Evolutionary conservation across 1,140 invertebrate species (phyloP).

Genomic region (Oryctes rhinoceros): DNA sequence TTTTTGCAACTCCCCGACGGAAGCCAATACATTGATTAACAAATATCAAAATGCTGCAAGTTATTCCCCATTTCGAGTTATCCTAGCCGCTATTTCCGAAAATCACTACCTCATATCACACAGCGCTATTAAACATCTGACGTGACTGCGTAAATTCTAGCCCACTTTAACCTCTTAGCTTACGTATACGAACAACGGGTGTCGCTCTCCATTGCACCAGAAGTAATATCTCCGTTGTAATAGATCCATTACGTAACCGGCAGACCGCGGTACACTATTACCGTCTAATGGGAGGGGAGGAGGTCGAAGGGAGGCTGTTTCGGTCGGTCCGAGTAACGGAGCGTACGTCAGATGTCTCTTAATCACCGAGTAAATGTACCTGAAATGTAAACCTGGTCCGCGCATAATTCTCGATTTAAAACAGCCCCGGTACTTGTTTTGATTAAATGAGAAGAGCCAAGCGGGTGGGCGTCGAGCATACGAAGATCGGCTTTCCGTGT

Average conservation of each 20-base stretch:
- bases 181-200: too few relatives aligned
- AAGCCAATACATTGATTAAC: too few relatives aligned
- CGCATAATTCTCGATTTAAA: slow-evolving; percentile 4
- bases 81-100: too few relatives aligned
- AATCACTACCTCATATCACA: too few relatives aligned
- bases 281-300: not conserved
- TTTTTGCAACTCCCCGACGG: too few relatives aligned
- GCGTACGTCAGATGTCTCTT: not conserved
- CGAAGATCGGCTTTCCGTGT: too few relatives aligned
- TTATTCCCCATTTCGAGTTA: too few relatives aligned
- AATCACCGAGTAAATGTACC: slow-evolving; percentile 9
- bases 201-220: not conserved
- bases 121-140: too few relatives aligned
- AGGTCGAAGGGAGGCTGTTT: too few relatives aligned
- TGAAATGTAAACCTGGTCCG: not conserved
- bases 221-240: not conserved
- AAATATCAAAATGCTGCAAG: too few relatives aligned
- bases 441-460: not conserved
- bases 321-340: not conserved
- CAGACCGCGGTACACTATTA: not conserved
- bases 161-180: too few relatives aligned
- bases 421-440: not conserved
- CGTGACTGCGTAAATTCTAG: too few relatives aligned
- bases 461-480: not conserved
- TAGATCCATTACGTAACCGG: not conserved